phyloP scores from a whole-genome alignment of 2,888 invertebrate species.

The Callimorpha dominula region DNA sequence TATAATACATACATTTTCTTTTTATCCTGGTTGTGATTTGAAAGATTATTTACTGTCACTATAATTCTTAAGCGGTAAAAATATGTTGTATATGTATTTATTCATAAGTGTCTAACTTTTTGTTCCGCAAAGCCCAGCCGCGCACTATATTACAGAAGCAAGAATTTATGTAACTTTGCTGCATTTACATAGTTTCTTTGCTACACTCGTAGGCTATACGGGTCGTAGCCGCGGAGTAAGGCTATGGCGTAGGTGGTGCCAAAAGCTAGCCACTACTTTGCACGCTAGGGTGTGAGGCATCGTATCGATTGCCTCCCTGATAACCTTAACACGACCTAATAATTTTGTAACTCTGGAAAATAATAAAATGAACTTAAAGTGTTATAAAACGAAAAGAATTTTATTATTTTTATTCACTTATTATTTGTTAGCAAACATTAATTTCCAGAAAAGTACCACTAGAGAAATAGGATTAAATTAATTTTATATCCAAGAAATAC shows the following conservation, averaged over 20 bases:
- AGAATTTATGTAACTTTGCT: constrained; percentile 20
- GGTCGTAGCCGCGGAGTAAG: constrained; percentile 48
- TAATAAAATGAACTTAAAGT: constrained; percentile 6
- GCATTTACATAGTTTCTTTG: constrained; percentile 39
- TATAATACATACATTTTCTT: not conserved
- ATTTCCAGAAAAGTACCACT: not conserved
- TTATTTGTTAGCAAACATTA: not conserved
- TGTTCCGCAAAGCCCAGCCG: not conserved
- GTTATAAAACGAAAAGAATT: not conserved
- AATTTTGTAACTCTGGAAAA: constrained; percentile 52
- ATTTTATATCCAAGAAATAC: not conserved
- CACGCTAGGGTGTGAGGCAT: constrained; percentile 63
- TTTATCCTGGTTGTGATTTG: not conserved
- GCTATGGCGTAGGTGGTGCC: constrained; percentile 70
- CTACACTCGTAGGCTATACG: constrained; percentile 50
- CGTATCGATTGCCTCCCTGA: constrained; percentile 69
- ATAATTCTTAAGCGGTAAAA: not conserved
- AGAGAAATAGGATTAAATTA: not conserved
- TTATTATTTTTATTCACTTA: not conserved
- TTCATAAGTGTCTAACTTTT: not conserved
- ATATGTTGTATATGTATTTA: not conserved
- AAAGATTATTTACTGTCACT: not conserved
- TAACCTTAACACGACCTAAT: constrained; percentile 62
- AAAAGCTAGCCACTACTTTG: constrained; percentile 70
- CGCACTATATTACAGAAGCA: constrained; percentile 2